Evolutionary conservation across 2,888 invertebrate genomes (phyloP).

Genomic region (Ariolimax columbianus): DNA sequence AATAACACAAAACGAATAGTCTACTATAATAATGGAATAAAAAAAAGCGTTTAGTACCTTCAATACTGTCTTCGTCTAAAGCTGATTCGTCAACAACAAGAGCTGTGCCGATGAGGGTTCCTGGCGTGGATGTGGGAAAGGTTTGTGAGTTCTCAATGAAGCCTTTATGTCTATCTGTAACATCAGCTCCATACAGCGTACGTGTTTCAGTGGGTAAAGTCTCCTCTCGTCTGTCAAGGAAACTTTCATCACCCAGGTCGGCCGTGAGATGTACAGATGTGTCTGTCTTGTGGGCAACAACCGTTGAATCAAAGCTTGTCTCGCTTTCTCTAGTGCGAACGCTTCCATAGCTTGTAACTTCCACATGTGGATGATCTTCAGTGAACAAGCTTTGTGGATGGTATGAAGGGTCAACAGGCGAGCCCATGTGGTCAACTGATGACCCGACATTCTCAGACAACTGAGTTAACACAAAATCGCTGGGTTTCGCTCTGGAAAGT

Average conservation of each 20-base stretch:
- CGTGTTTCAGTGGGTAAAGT: conserved; percentile 13
- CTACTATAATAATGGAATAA: not conserved
- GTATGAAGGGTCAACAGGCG: conserved; percentile 1
- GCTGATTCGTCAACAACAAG: conserved; percentile 11
- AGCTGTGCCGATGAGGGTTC: not conserved
- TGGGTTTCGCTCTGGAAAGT: not conserved
- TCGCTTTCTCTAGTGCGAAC: not conserved
- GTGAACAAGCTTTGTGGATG: not conserved
- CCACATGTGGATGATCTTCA: not conserved
- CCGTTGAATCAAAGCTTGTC: not conserved
- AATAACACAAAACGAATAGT: no score
- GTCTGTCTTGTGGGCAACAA: not conserved
- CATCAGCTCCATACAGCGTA: conserved; percentile 39
- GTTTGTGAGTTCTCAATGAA: conserved; percentile 17
- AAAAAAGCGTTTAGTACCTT: not conserved
- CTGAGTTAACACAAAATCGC: not conserved
- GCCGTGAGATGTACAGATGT: conserved; percentile 27
- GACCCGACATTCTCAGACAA: conserved; percentile 6
- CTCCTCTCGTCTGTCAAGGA: conserved; percentile 52
- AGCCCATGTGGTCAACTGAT: conserved; percentile 18
- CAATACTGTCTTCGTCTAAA: not conserved
- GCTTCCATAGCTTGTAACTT: not conserved
- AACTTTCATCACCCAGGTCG: conserved; percentile 41
- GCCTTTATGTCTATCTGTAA: conserved; percentile 9
- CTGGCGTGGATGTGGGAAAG: not conserved